Evolutionary conservation across 2,797 vertebrate genomes (phyloP), one percentile per base, ranked within the genome.

Genomic region (Siniperca undulata): DNA sequence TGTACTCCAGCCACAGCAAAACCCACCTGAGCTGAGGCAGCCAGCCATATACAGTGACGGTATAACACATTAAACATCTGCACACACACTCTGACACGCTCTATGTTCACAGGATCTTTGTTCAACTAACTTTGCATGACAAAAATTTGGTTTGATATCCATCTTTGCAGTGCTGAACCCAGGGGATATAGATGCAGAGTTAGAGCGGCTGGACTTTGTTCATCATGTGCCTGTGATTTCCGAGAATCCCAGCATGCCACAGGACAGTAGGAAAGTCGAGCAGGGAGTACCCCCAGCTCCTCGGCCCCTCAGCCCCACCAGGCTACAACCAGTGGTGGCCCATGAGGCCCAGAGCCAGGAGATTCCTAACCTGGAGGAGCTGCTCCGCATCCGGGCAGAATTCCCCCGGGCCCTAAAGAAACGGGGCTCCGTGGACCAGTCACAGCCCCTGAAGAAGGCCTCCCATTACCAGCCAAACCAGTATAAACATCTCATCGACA

Each of bases 391-490:
- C 13, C 93, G 97, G 44, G 95, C 97, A 0, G 97, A 98, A 84
- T 97, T 99, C 74, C 98, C 98, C 0, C 92, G 97, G 1, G 96
- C 98, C 1, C 95, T 99, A 64, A 97, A 97, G 71, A 97, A 95
- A 66, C 94, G 97, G 0, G 96, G 97, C 7, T 98, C 97, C 2
- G 92, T 95, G 78, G 97, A 98, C 40, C 93, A 94, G n/a, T 93
- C 93, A 1, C 65, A 5, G 48, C 93, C 93, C 0, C 52, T 91
- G 0, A 91, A 87, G 48, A 92, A 81, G 11, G 72, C 94, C 58
- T 93, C 93, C 0, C 90, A 92, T 0, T 89, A 94, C 40, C 95
- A 97, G 83, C 95, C 96, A 4, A 97, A 96, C 77, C 96, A 97
- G 81, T 99, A 98, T 91, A 97, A 96, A 70, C 94, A 96, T 79